These are phyloP conservation scores for Drosophila jambulina DNA, from an alignment of 1,140 invertebrate genomes.

Conservation along the genomic window DNA sequence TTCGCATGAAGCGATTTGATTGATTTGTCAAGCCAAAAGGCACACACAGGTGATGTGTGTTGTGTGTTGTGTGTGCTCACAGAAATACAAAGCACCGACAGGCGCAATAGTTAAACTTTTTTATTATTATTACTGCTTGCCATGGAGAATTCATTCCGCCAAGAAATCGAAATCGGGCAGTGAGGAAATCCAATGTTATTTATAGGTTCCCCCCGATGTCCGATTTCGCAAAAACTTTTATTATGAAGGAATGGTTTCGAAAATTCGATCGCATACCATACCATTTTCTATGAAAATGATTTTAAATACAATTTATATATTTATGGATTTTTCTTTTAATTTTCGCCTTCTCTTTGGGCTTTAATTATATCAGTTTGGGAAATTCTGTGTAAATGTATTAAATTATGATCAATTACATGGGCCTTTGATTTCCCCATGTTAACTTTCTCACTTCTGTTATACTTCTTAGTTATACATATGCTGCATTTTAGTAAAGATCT, in stretches of 20 bases:
- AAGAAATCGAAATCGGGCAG: slow-evolving; percentile 26
- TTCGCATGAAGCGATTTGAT: slow-evolving; percentile 51
- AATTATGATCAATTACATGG: neutral
- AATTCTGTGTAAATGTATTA: slow-evolving; percentile 6
- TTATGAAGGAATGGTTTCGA: slow-evolving; percentile 1
- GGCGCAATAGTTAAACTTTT: slow-evolving; percentile 13
- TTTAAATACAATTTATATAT: neutral
- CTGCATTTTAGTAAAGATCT: neutral
- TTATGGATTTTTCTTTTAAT: neutral
- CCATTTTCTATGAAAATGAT: neutral
- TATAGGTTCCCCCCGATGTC: slow-evolving; percentile 16
- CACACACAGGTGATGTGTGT: neutral
- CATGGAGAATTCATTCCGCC: slow-evolving; percentile 22
- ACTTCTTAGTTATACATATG: neutral
- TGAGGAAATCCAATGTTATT: slow-evolving; percentile 26
- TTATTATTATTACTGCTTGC: slow-evolving; percentile 24
- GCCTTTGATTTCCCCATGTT: neutral
- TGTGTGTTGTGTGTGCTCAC: slow-evolving; percentile 13
- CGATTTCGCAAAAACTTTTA: slow-evolving; percentile 17
- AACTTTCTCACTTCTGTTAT: neutral
- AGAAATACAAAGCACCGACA: neutral
- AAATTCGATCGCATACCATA: neutral
- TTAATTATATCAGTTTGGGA: slow-evolving; percentile 2
- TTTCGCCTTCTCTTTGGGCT: neutral
- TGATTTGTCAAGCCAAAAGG: slow-evolving; percentile 45